Percentiles rank a stretch among this genome's conserved stretches.
These are phyloP conservation scores for Polyergus mexicanus DNA, from an alignment of 1,140 invertebrate genomes.

Conservation along the genomic window DNA sequence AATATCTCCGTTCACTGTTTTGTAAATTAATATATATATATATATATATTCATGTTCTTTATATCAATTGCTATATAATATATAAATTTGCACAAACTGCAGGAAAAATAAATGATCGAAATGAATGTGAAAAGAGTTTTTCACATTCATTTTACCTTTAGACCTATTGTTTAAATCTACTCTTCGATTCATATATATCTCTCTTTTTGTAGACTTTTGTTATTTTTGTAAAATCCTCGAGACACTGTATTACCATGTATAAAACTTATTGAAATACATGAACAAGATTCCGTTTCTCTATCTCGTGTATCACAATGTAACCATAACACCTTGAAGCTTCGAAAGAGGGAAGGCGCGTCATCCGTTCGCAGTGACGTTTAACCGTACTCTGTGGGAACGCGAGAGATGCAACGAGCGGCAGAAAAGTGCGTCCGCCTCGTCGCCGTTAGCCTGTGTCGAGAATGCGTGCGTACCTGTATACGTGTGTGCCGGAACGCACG, in stretches of 20 bases:
- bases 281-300: not conserved
- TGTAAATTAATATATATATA: not conserved
- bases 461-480: not conserved
- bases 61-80: not conserved
- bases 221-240: not conserved
- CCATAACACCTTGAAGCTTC: not conserved
- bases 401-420: conserved; percentile 40
- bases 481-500: conserved; percentile 15
- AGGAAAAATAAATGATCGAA: not conserved
- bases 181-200: not conserved
- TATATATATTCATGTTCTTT: not conserved
- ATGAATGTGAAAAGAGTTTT: not conserved
- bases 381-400: conserved; percentile 58
- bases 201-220: not conserved
- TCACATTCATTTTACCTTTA: not conserved
- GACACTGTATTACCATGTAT: too few relatives aligned
- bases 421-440: conserved; percentile 69
- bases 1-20: not conserved
- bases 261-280: too few relatives aligned
- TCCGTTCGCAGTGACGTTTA: conserved; percentile 50
- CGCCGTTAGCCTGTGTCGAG: conserved; percentile 25
- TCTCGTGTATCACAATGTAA: not conserved
- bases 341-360: not conserved
- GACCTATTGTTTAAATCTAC: not conserved
- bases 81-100: not conserved